phyloP scores from a whole-genome alignment of 2,888 invertebrate species.

The Drosophila merina region DNA sequence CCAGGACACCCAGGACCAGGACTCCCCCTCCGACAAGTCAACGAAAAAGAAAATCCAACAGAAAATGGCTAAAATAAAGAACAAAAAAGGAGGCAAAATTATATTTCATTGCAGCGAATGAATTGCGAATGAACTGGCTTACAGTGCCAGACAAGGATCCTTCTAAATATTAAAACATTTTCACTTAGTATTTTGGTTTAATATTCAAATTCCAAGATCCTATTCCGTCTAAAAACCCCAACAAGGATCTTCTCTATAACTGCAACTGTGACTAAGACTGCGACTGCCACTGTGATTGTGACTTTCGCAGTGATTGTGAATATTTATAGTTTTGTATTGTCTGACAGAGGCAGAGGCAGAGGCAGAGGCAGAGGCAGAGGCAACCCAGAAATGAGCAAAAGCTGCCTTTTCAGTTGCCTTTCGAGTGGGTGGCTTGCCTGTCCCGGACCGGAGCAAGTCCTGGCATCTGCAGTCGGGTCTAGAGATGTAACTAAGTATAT shows the following conservation, averaged over 20 bases:
- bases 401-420: conserved; percentile 28
- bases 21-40: background rate
- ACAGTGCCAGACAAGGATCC: conserved; percentile 8
- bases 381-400: conserved; percentile 42
- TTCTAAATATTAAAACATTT: conserved; percentile 11
- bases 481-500: conserved; percentile 39
- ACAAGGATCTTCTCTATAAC: no score
- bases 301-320: conserved; percentile 52
- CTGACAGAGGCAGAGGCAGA: conserved; percentile 16
- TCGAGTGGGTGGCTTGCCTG: background rate
- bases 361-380: conserved; percentile 7
- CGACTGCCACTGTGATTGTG: conserved; percentile 40
- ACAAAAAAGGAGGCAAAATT: conserved; percentile 11
- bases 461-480: conserved; percentile 8
- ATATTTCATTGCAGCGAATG: conserved; percentile 27
- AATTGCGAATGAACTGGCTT: conserved; percentile 17
- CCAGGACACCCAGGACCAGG: background rate
- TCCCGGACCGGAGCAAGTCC: background rate
- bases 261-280: conserved; percentile 21
- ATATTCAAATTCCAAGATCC: background rate
- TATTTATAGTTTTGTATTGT: conserved; percentile 73
- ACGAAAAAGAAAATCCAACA: conserved; percentile 1
- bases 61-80: conserved; percentile 23
- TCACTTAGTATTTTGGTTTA: background rate
- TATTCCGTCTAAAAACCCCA: no score